Conservation (phyloP, 2,888 invertebrate genomes). For the Merodon equestris region DNA sequence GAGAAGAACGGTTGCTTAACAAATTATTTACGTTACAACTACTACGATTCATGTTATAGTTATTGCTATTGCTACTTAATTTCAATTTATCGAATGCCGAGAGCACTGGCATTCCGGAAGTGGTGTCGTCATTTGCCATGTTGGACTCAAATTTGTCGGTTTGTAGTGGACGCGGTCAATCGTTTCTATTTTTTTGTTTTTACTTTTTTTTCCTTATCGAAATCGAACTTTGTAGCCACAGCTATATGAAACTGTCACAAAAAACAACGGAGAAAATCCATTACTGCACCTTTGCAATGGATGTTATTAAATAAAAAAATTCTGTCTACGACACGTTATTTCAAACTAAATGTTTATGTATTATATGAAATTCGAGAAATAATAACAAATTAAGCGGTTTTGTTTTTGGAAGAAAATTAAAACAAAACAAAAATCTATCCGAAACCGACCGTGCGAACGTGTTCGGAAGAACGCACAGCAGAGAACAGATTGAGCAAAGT, state of each 20-base stretch:
- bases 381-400: constrained; percentile 14
- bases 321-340: neutral
- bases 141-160: constrained; percentile 21
- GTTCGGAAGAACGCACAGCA: constrained; percentile 72
- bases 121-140: constrained; percentile 52
- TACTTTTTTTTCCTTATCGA: neutral
- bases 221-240: constrained; percentile 5
- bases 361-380: constrained; percentile 4
- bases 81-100: constrained; percentile 61
- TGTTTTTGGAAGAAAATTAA: constrained; percentile 28
- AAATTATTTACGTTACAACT: constrained; percentile 16
- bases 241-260: constrained; percentile 27
- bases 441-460: constrained; percentile 65
- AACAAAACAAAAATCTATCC: constrained; percentile 51
- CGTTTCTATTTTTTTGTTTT: constrained; percentile 12
- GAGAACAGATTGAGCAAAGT: constrained; percentile 69
- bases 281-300: neutral
- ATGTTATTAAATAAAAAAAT: neutral
- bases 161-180: constrained; percentile 27
- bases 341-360: constrained; percentile 20
- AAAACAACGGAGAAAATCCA: neutral
- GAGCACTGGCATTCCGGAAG: constrained; percentile 37
- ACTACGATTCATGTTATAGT: constrained; percentile 31
- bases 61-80: constrained; percentile 45
- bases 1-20: constrained; percentile 15